Evolutionary conservation across 2,797 vertebrate genomes (phyloP).

Genomic region (Vespertilio murinus): DNA sequence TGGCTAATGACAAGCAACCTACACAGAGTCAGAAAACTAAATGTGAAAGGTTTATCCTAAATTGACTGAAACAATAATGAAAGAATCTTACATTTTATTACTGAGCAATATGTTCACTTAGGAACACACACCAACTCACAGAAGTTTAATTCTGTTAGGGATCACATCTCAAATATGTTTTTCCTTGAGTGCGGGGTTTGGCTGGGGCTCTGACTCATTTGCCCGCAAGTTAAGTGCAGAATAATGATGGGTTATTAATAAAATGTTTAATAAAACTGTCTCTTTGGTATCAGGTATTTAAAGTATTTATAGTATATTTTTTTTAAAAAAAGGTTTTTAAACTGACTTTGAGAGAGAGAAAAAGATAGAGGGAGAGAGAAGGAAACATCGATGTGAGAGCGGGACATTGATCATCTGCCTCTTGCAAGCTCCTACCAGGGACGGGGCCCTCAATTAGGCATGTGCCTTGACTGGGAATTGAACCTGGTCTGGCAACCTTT

Average conservation of each 20-base stretch:
- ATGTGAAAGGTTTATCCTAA: conserved; percentile 39
- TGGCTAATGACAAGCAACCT: conserved; percentile 54
- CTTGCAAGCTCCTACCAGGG: background rate
- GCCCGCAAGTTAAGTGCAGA: background rate
- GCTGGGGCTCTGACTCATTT: background rate
- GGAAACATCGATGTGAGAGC: background rate
- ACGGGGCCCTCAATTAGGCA: background rate
- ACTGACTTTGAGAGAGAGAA: background rate
- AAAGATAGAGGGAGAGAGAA: background rate
- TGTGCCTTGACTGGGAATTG: background rate
- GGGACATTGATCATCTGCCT: background rate
- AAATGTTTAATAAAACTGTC: conserved; percentile 13
- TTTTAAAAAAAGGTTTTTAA: background rate
- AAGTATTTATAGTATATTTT: background rate
- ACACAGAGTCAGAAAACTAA: conserved; percentile 29
- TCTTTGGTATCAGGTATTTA: background rate
- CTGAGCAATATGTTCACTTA: background rate
- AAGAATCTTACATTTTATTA: conserved; percentile 56
- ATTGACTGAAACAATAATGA: conserved; percentile 63
- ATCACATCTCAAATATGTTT: background rate
- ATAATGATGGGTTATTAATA: background rate
- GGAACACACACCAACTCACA: background rate
- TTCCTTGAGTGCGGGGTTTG: background rate
- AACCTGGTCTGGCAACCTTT: background rate
- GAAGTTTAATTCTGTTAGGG: conserved; percentile 48